Base-by-base conservation (phyloP, 2,113 vertebrate genomes). In the Mobula birostris region DNA sequence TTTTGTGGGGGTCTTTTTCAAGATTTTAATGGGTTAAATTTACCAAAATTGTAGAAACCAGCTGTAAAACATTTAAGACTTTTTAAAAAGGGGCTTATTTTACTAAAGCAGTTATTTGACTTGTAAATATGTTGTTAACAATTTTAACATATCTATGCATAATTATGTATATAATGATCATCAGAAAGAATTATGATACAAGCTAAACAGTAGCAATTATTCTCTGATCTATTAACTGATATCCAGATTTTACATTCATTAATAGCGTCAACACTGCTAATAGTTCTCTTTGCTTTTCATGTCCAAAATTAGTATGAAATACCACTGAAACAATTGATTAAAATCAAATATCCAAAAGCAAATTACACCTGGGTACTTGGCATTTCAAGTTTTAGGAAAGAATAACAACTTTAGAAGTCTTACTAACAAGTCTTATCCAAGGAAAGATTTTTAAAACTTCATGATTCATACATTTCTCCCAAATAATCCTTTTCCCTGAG, bases 1-100 rank as follows among this genome's bases (percentile, higher is more conserved):
- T 93, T 74, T 93, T 93, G 91, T 56, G 91, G 91, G 12, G 91
- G 91, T 74, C 91, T 93, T 74, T 93, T 93, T 93, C 40, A 93
- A 93, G 40, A 19, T 93, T 93, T 74, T 93, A 93, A 93, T 93
- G 91, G 63, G 68, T 93, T 74, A 93, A 93, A 93, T 27, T 93
- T 74, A 70, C 40, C 88, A 74, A 93, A 93, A 68, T 76, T 76
- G 85, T 17, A 74, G 40, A 93, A 93, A 7, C 91, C 40, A 93
- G 36, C 70, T 74, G 91, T 56, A 74, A 93, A 93, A 40, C 66
- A 36, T 72, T 63, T 15, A 58, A 32, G 63, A 36, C 17, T 48
- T 92, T 68, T 92, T 92, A 12, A 15, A 7, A 24, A 93, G 70
- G 12, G 40, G 9, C 4, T 15, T 56, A 93, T 27, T 93, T 74